These are phyloP conservation scores for Apostichopus californicus DNA, from an alignment of 35 echinoderm and acorn worm genomes.

Conservation along the genomic window DNA sequence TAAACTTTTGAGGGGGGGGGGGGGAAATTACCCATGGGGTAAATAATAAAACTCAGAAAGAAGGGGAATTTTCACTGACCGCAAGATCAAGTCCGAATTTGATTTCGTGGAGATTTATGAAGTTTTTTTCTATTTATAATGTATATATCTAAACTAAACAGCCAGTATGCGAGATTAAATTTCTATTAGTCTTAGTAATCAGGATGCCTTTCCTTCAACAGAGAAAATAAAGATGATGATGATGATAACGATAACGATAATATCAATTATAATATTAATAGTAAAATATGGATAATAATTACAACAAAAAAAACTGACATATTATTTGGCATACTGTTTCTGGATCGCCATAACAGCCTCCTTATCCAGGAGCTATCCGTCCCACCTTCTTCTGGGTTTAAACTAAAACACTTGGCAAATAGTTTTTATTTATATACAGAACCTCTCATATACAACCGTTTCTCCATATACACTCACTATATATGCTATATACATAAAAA, in stretches of 20 bases:
- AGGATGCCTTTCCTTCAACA: not conserved
- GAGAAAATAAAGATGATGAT: not conserved
- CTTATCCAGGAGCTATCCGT: not conserved
- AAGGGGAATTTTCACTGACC: no score
- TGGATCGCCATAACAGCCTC: conserved; percentile 10
- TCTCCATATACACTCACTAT: not conserved
- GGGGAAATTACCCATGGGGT: no score
- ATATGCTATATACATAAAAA: not conserved
- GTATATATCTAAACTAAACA: no score
- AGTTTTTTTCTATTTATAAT: no score
- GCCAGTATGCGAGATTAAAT: no score
- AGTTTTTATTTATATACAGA: conserved; percentile 16
- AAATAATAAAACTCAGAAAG: no score
- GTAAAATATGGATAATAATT: conserved; percentile 21
- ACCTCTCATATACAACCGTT: conserved; percentile 13
- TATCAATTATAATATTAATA: conserved; percentile 18
- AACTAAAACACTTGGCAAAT: conserved; percentile 19
- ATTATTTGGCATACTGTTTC: conserved; percentile 47
- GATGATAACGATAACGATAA: not conserved
- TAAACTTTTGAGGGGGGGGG: no score
- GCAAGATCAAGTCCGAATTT: no score
- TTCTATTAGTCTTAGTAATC: not conserved
- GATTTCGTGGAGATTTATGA: no score
- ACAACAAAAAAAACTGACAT: not conserved
- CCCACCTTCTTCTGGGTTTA: not conserved